Conservation (phyloP, 2,888 invertebrate genomes). For the Harpalus rufipes region DNA sequence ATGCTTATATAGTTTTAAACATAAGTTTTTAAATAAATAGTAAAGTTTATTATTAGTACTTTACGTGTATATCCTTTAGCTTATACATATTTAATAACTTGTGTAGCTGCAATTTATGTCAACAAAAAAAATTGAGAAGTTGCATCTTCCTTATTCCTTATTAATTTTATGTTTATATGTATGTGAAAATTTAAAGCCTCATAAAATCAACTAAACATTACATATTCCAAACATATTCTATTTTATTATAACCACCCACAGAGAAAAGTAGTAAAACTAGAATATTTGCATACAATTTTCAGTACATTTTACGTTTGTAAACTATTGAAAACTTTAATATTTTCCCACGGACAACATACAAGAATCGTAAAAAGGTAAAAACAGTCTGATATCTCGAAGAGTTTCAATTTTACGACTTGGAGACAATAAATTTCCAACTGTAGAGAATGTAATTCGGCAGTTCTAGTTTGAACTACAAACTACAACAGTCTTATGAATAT, state of each 20-base stretch:
- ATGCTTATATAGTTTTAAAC: no score
- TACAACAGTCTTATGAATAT: slow-evolving; percentile 14
- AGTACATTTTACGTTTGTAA: not conserved
- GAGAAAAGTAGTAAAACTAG: not conserved
- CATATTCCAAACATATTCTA: not conserved
- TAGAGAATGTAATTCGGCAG: not conserved
- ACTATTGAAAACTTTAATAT: not conserved
- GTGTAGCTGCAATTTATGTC: no score
- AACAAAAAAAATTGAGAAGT: no score
- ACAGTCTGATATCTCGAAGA: not conserved
- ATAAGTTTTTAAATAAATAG: no score
- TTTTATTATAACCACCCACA: not conserved
- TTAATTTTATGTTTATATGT: not conserved
- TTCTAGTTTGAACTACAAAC: not conserved
- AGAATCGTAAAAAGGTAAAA: not conserved
- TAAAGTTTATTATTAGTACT: no score
- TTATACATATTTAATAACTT: no score
- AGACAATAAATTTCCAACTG: not conserved
- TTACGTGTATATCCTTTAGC: no score
- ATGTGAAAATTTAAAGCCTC: not conserved
- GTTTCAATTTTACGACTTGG: not conserved
- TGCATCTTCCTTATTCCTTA: not conserved
- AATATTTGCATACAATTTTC: slow-evolving; percentile 1
- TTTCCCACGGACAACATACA: not conserved
- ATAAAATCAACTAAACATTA: not conserved